Evolutionary conservation across 2,888 invertebrate species (phyloP).

Genomic region (Philopedon plagiatum): DNA sequence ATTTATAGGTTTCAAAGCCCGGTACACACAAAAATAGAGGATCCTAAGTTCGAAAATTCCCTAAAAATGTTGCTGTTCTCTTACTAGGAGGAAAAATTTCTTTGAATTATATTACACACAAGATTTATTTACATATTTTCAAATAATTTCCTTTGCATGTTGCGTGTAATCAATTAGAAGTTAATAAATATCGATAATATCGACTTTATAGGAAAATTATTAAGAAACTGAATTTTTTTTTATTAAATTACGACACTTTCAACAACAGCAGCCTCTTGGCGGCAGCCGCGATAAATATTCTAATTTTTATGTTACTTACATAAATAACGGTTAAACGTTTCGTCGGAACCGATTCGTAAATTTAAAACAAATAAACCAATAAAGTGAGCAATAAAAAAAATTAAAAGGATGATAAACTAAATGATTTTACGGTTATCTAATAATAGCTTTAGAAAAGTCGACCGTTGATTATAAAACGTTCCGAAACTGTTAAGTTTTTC

Average conservation of each 20-base stretch:
- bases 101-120: too few species aligned
- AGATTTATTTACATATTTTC: too few species aligned
- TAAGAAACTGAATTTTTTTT: background rate
- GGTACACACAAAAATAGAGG: too few species aligned
- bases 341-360: conserved; percentile 18
- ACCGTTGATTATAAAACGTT: background rate
- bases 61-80: too few species aligned
- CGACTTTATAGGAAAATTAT: background rate
- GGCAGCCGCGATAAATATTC: background rate
- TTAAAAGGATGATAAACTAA: conserved; percentile 21
- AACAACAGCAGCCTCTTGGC: background rate
- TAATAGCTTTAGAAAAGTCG: conserved; percentile 1
- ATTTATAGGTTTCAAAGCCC: too few species aligned
- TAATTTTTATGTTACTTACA: conserved; percentile 15
- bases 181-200: too few species aligned
- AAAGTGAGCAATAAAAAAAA: conserved; percentile 37
- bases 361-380: conserved; percentile 34
- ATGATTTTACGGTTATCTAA: conserved; percentile 4
- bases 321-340: conserved; percentile 19
- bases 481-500: background rate
- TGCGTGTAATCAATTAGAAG: too few species aligned
- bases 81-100: too few species aligned
- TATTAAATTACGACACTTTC: too few species aligned
- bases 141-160: too few species aligned
- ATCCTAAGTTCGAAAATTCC: too few species aligned